Percentiles rank a stretch among this genome's conserved stretches.
Conservation (phyloP, 1,140 invertebrate species). For the Centruroides vittatus region DNA sequence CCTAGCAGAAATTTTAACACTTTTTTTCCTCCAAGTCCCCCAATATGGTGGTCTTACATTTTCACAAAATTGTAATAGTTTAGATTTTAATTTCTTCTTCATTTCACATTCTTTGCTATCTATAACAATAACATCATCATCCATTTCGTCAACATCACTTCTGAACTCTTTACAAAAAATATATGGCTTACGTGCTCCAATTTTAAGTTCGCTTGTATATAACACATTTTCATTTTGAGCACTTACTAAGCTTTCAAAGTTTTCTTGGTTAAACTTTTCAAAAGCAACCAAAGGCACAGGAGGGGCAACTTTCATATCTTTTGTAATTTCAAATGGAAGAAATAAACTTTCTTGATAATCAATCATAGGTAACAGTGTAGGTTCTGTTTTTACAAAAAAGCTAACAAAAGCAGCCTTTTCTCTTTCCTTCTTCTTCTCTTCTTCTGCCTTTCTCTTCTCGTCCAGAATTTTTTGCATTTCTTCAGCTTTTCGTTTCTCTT, state of each 20-base stretch:
- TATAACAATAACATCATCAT: slow-evolving; percentile 17
- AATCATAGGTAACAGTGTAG: slow-evolving; percentile 21
- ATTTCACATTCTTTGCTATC: slow-evolving; percentile 14
- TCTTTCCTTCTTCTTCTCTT: slow-evolving; percentile 54
- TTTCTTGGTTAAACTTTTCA: slow-evolving; percentile 29
- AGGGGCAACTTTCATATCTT: slow-evolving; percentile 75
- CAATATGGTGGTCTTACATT: slow-evolving; percentile 89
- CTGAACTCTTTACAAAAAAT: too few relatives aligned
- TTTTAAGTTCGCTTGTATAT: too few relatives aligned
- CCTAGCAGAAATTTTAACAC: slow-evolving; percentile 46
- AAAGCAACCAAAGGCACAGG: slow-evolving; percentile 33
- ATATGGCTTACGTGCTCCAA: not conserved
- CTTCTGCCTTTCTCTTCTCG: slow-evolving; percentile 34
- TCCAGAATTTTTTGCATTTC: slow-evolving; percentile 42
- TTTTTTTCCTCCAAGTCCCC: slow-evolving; percentile 88
- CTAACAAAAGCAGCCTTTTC: slow-evolving; percentile 55
- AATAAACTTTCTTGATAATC: slow-evolving; percentile 25
- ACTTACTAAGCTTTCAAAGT: slow-evolving; percentile 35
- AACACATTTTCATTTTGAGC: slow-evolving; percentile 12
- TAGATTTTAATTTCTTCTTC: slow-evolving; percentile 39
- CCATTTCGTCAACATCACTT: not conserved
- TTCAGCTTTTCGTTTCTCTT: slow-evolving; percentile 23
- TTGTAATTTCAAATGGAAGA: slow-evolving; percentile 51
- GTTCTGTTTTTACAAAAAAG: slow-evolving; percentile 56
- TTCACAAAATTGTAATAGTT: slow-evolving; percentile 78